Evolutionary conservation across 2,797 vertebrate genomes (phyloP), one percentile per base, ranked within the genome.

Genomic region (Enteromius fasciolatus): DNA sequence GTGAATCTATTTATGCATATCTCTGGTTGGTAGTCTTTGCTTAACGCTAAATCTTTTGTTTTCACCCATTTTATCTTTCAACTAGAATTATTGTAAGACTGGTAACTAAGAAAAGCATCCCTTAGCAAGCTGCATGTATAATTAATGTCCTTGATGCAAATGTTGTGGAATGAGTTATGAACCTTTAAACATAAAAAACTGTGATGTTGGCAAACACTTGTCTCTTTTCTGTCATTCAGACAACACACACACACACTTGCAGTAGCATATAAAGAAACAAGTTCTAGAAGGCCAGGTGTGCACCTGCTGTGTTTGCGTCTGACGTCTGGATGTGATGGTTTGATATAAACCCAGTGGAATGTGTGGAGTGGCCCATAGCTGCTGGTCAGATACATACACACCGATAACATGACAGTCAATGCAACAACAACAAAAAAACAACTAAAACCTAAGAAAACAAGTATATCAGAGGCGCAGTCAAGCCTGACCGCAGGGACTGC

Each of bases 281-380:
- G 25, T 61, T 61, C 39, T 44, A 61, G 52, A 41, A 72, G 18
- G 54, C 44, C 46, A 78, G 74, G 25, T 83, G 81, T 63, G 39
- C 39, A 69, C 48, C 64, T 61, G 50, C 74, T 46, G 48, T 39
- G 23, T 48, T 18, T 36, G 11, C 6, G 48, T 63, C 52, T 78
- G 67, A 73, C 85, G 76, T 81, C 79, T 76, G 64, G 61, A 76
- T 77, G 76, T 63, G 39, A 81, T 20, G 61, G 31, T 57, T 76
- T 84, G 74, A 78, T 68, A 50, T 63, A 76, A 41, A 74, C 36
- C 83, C 79, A 36, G 57, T 68, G 83, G 77, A 84, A 81, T 64
- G 73, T 74, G 67, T 73, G n/a, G 41, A 64, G 44, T 67, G 76
- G 72, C 59, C 80, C 46, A 36, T 70, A 66, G 59, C 68, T 86